phyloP scores from a whole-genome alignment of 2,888 invertebrate species.

The Pseudoips prasinana region DNA sequence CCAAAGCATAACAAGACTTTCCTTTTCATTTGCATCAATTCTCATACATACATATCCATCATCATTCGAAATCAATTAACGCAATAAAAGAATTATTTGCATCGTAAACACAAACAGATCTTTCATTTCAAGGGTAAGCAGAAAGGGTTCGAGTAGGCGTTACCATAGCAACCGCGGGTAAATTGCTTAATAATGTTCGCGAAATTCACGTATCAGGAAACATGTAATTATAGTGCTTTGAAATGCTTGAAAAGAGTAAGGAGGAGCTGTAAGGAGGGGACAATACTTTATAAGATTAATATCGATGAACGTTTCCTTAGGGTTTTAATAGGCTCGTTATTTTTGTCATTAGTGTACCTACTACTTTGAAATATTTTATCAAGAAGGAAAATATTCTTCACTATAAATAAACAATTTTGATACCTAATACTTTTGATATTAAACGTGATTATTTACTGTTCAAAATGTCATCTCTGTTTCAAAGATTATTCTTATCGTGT shows the following conservation, averaged over 20 bases:
- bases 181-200: constrained; percentile 71
- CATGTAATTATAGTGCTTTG: constrained; percentile 64
- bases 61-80: constrained; percentile 36
- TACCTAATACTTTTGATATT: too few species aligned
- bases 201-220: constrained; percentile 69
- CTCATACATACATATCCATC: constrained; percentile 22
- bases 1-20: too few species aligned
- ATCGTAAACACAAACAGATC: constrained; percentile 29
- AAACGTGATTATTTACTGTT: too few species aligned
- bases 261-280: constrained; percentile 11
- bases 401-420: too few species aligned
- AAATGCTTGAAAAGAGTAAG: constrained; percentile 40
- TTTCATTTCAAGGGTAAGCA: constrained; percentile 16
- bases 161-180: constrained; percentile 60
- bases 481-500: too few species aligned
- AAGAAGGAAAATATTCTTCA: too few species aligned
- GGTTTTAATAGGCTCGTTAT: too few species aligned
- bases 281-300: neutral
- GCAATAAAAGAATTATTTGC: constrained; percentile 26
- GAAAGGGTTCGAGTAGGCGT: constrained; percentile 52
- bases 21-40: too few species aligned
- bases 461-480: too few species aligned
- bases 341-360: too few species aligned
- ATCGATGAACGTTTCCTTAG: too few species aligned
- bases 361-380: too few species aligned